Percentiles rank a stretch among this genome's conserved stretches.
phyloP scores from a whole-genome alignment of 1,140 invertebrate species.

The Lasioglossum baleicum region DNA sequence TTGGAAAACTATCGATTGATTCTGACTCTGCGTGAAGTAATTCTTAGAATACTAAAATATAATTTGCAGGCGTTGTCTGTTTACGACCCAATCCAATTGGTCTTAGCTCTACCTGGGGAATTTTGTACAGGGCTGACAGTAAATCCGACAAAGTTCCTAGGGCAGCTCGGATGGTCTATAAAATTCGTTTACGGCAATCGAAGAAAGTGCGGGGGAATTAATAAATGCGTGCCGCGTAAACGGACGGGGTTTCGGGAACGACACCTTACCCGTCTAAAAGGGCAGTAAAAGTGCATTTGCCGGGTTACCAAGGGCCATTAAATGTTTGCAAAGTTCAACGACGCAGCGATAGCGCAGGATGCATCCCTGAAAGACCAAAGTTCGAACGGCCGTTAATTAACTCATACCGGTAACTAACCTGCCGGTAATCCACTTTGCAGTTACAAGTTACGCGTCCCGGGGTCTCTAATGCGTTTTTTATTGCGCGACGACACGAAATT shows the following conservation, averaged over 20 bases:
- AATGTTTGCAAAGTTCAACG: slow-evolving; percentile 40
- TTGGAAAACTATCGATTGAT: too few relatives aligned
- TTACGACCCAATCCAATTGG: neutral
- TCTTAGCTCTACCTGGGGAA: neutral
- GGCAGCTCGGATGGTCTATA: neutral
- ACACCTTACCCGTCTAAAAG: slow-evolving; percentile 14
- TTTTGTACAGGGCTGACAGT: neutral
- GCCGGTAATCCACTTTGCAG: slow-evolving; percentile 59
- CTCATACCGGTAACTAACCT: slow-evolving; percentile 39
- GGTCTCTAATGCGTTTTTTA: slow-evolving; percentile 62
- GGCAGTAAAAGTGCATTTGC: slow-evolving; percentile 44
- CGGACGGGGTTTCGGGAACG: neutral
- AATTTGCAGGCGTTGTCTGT: neutral
- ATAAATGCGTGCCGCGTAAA: neutral
- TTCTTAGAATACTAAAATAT: too few relatives aligned
- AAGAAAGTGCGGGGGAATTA: neutral
- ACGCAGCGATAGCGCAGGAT: slow-evolving; percentile 44
- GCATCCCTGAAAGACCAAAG: slow-evolving; percentile 52
- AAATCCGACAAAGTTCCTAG: neutral
- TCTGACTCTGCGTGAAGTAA: too few relatives aligned
- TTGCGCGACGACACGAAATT: slow-evolving; percentile 51
- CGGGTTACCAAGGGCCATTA: slow-evolving; percentile 41
- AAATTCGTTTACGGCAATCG: neutral
- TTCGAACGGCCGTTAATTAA: slow-evolving; percentile 66
- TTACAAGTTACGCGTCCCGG: slow-evolving; percentile 37